These are phyloP conservation scores for Drosophila austrosaltans DNA, from an alignment of 2,888 invertebrate species.

Conservation along the genomic window DNA sequence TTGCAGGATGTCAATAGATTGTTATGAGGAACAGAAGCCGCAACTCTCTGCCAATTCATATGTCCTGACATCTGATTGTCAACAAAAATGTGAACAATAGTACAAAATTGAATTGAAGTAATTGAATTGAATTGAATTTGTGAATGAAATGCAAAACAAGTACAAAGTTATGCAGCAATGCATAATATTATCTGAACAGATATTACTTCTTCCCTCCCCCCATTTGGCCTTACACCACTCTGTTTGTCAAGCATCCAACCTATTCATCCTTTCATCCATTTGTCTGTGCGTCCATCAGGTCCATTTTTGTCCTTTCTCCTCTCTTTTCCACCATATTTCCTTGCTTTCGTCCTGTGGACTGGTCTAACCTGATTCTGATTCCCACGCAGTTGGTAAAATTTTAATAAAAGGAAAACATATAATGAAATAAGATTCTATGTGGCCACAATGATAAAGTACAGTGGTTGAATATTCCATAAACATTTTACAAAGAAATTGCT, in stretches of 20 bases:
- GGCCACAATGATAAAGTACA: not conserved
- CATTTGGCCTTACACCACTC: not conserved
- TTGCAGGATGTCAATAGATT: slow-evolving; percentile 77
- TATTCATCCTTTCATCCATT: not conserved
- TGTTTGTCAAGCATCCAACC: not conserved
- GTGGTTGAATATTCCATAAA: not conserved
- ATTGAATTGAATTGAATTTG: slow-evolving; percentile 64
- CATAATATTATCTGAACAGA: slow-evolving; percentile 30
- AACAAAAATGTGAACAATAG: slow-evolving; percentile 34
- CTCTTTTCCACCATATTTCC: not conserved
- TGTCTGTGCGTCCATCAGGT: not conserved
- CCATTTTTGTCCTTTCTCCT: not conserved
- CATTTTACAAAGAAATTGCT: no score
- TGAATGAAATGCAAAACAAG: slow-evolving; percentile 60
- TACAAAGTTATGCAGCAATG: slow-evolving; percentile 45
- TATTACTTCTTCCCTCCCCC: not conserved
- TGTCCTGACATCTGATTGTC: slow-evolving; percentile 53
- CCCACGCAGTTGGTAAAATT: slow-evolving; percentile 5
- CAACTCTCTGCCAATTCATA: slow-evolving; percentile 36
- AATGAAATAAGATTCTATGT: slow-evolving; percentile 3
- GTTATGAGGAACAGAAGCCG: slow-evolving; percentile 58
- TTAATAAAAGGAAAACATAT: slow-evolving; percentile 26
- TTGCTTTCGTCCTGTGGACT: no score
- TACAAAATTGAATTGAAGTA: slow-evolving; percentile 60
- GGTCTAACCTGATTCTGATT: not conserved